Conservation (phyloP, 2,113 vertebrate species). For the Gallinago paraguaiae region DNA sequence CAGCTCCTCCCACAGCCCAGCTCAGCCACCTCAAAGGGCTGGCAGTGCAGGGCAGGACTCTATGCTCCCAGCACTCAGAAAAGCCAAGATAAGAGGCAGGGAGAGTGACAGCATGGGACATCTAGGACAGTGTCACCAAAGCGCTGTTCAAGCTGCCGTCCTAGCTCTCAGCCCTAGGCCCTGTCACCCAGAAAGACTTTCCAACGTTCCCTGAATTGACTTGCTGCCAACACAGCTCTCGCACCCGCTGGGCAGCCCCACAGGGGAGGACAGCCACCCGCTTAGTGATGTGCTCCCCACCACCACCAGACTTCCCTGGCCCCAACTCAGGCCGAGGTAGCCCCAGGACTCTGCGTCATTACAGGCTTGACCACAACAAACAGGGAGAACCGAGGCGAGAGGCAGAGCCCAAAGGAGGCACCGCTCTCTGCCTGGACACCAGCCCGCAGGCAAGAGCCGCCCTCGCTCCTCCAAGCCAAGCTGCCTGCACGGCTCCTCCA, state of each 20-base stretch:
- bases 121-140: neutral
- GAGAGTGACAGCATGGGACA: neutral
- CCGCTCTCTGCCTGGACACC: neutral
- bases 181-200: neutral
- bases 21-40: neutral
- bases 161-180: neutral
- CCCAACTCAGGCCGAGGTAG: neutral
- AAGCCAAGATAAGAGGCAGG: neutral
- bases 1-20: neutral
- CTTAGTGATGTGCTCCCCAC: neutral
- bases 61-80: neutral
- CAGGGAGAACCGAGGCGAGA: rapidly evolving
- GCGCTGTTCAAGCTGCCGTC: neutral
- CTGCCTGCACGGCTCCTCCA: rapidly evolving
- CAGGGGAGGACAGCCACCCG: neutral
- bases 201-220: neutral
- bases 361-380: neutral
- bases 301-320: neutral
- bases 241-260: neutral
- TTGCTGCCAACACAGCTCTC: neutral
- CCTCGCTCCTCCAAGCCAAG: rapidly evolving
- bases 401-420: neutral
- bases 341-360: rapidly evolving
- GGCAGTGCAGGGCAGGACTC: neutral
- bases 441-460: neutral